phyloP scores from a whole-genome alignment of 1,140 invertebrate species.

The Caenorhabditis latens region DNA sequence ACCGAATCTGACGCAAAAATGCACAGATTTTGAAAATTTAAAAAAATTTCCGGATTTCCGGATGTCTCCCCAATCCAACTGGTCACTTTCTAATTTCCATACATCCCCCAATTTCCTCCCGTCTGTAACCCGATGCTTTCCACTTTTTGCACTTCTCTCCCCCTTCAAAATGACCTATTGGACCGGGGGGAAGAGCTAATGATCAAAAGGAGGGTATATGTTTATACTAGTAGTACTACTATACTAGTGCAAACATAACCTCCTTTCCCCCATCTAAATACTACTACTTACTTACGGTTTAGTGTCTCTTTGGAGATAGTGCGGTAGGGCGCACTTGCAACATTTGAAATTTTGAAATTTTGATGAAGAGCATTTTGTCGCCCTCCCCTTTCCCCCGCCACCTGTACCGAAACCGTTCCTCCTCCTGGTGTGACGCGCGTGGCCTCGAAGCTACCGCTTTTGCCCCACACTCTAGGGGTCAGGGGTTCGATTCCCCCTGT shows the following conservation, averaged over 20 bases:
- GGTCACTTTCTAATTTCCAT: slow-evolving; percentile 3
- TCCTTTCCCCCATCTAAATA: not conserved
- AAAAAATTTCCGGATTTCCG: not conserved
- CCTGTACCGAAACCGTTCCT: too few relatives aligned
- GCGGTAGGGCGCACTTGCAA: too few relatives aligned
- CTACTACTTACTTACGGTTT: not conserved
- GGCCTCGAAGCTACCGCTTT: too few relatives aligned
- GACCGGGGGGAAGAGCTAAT: not conserved
- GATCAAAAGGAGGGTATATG: not conserved
- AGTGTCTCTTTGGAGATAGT: too few relatives aligned
- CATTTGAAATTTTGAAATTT: too few relatives aligned
- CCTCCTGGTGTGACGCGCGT: too few relatives aligned
- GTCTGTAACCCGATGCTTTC: not conserved
- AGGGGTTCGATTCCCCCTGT: too few relatives aligned
- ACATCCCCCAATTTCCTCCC: not conserved
- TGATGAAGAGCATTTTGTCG: too few relatives aligned
- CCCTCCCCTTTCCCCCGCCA: too few relatives aligned
- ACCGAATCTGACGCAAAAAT: too few relatives aligned
- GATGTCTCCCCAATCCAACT: not conserved
- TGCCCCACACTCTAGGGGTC: too few relatives aligned
- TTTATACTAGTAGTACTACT: not conserved
- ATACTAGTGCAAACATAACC: not conserved
- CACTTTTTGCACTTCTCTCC: slow-evolving; percentile 17
- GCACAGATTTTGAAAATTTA: too few relatives aligned
- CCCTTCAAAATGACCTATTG: not conserved